Evolutionary conservation across 1,140 invertebrate species (phyloP).

Genomic region (Drosophila sechellia): DNA sequence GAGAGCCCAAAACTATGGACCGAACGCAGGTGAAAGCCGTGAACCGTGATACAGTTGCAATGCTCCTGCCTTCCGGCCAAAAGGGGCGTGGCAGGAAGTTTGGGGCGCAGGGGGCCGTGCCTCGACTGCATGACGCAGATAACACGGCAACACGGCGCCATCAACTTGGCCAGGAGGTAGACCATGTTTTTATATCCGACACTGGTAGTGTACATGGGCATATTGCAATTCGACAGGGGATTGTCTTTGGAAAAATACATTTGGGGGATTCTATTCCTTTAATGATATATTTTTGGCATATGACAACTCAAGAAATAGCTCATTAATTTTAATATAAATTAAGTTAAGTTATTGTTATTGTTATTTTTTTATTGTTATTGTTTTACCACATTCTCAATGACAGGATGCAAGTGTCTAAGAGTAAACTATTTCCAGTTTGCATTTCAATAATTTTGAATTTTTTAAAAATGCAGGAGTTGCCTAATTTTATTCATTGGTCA

Average conservation of each 20-base stretch:
- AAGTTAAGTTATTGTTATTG: too few relatives aligned
- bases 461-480: too few relatives aligned
- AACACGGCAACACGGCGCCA: constrained; percentile 51
- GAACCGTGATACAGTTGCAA: constrained; percentile 46
- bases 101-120: constrained; percentile 21
- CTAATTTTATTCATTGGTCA: background rate
- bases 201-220: background rate
- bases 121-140: constrained; percentile 67
- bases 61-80: constrained; percentile 25
- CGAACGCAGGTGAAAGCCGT: constrained; percentile 23
- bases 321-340: too few relatives aligned
- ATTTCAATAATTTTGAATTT: too few relatives aligned
- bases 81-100: constrained; percentile 3
- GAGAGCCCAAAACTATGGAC: constrained; percentile 13
- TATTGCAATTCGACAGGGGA: background rate
- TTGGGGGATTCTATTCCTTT: background rate
- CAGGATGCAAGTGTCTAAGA: too few relatives aligned
- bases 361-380: too few relatives aligned
- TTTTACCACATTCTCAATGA: too few relatives aligned
- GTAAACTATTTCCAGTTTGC: too few relatives aligned
- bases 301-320: too few relatives aligned
- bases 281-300: background rate
- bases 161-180: constrained; percentile 18
- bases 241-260: background rate
- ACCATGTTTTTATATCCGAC: constrained; percentile 15